These are phyloP conservation scores for Ptyas mucosa DNA, from an alignment of 2,113 vertebrate genomes.

Conservation along the genomic window DNA sequence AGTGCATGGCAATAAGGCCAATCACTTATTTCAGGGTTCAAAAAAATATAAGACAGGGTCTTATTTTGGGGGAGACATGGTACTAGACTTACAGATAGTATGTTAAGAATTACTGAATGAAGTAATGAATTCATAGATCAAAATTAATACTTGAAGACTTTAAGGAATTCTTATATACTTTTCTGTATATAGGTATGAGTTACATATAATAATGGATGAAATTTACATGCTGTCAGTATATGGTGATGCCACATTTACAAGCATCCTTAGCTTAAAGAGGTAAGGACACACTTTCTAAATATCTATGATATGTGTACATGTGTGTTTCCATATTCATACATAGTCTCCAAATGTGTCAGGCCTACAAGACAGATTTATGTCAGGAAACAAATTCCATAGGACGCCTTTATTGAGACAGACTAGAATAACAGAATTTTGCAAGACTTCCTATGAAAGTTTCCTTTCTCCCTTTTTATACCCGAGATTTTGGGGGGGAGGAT, in stretches of 20 bases:
- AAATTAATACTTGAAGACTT: background rate
- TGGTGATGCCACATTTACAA: conserved; percentile 48
- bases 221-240: conserved; percentile 58
- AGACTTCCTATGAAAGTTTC: background rate
- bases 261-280: conserved; percentile 52
- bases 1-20: too few relatives aligned
- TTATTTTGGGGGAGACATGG: too few relatives aligned
- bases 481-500: background rate
- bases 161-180: conserved; percentile 3
- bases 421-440: background rate
- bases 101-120: background rate
- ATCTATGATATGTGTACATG: background rate
- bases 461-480: background rate
- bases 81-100: background rate
- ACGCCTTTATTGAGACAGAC: background rate
- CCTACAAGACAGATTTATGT: background rate
- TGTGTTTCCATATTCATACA: background rate
- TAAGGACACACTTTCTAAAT: conserved; percentile 17
- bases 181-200: conserved; percentile 25
- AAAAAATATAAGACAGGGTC: too few relatives aligned
- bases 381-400: background rate
- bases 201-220: conserved; percentile 59
- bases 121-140: background rate
- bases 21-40: too few relatives aligned
- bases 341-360: background rate